Percentiles rank a stretch among this genome's conserved stretches.
Conservation (phyloP, 2,888 invertebrate genomes). For the Spodoptera littoralis region DNA sequence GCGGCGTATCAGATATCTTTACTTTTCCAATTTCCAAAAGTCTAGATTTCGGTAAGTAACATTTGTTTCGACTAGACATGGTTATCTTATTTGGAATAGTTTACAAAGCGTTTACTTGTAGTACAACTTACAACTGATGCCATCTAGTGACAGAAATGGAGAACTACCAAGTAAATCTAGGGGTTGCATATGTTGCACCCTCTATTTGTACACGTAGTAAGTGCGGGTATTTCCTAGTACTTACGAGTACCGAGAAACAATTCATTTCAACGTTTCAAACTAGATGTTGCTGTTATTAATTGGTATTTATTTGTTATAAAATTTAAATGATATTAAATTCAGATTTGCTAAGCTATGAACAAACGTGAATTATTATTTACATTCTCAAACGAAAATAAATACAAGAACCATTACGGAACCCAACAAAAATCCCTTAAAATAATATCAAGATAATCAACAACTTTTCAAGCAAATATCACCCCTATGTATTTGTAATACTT, state of each 20-base stretch:
- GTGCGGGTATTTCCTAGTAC: not conserved
- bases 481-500: too few relatives aligned
- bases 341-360: too few relatives aligned
- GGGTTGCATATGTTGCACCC: constrained; percentile 31
- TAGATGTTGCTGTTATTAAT: constrained; percentile 21
- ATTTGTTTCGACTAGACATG: too few relatives aligned
- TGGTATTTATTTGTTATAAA: not conserved
- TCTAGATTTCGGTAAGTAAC: too few relatives aligned
- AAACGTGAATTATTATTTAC: too few relatives aligned
- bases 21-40: too few relatives aligned
- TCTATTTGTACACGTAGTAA: not conserved
- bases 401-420: not conserved
- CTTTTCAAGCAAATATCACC: too few relatives aligned
- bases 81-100: too few relatives aligned
- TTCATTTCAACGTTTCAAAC: constrained; percentile 6
- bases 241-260: not conserved
- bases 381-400: too few relatives aligned
- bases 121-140: constrained; percentile 2
- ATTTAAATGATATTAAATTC: not conserved
- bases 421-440: not conserved
- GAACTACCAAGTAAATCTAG: constrained; percentile 18
- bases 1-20: too few relatives aligned
- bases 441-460: not conserved
- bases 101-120: too few relatives aligned
- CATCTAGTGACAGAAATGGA: constrained; percentile 26